phyloP scores from a whole-genome alignment of 1,140 invertebrate species.

The Tetranychus urticae region DNA sequence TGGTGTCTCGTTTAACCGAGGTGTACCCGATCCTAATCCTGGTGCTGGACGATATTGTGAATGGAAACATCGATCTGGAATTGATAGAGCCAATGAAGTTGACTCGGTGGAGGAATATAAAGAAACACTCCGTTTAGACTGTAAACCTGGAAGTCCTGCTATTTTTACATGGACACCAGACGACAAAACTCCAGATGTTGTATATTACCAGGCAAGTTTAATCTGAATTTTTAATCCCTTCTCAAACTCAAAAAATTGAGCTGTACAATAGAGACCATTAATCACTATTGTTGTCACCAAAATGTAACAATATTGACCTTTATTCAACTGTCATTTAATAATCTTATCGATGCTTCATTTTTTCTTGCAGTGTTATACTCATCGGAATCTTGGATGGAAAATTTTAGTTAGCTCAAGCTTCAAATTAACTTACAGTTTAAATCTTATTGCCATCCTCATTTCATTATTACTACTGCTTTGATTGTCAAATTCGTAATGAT shows the following conservation, averaged over 20 bases:
- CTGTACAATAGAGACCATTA: too few relatives aligned
- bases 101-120: constrained; percentile 69
- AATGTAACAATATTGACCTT: neutral
- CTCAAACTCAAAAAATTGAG: neutral
- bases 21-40: constrained; percentile 1
- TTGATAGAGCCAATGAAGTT: constrained; percentile 43
- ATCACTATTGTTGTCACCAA: too few relatives aligned
- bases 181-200: constrained; percentile 56
- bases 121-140: constrained; percentile 48
- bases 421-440: neutral
- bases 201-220: constrained; percentile 57
- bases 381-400: constrained; percentile 80
- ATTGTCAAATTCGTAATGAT: neutral
- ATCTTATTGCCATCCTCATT: too few relatives aligned
- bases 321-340: neutral
- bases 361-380: constrained; percentile 72
- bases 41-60: constrained; percentile 41
- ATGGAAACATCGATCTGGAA: constrained; percentile 43
- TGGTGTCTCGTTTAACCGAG: constrained; percentile 1
- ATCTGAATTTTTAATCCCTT: neutral
- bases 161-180: constrained; percentile 68
- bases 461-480: neutral
- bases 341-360: constrained; percentile 42
- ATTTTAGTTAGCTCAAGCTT: constrained; percentile 26
- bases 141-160: constrained; percentile 47